Conservation (phyloP, 2,113 vertebrate genomes). For the Podarcis muralis region DNA sequence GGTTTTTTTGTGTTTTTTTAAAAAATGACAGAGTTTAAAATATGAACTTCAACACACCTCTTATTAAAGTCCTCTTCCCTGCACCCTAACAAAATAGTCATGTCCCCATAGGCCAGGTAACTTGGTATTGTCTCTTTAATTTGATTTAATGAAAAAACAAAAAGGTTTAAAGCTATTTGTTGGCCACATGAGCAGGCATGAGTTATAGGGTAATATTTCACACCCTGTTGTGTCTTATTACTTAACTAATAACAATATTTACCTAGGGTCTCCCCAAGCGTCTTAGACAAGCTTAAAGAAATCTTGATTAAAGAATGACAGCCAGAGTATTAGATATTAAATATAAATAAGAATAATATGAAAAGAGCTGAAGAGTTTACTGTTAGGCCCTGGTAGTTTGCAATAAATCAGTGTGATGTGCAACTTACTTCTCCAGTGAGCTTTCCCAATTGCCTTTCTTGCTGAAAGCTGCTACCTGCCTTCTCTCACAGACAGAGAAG, state of each 20-base stretch:
- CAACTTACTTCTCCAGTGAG: constrained; percentile 51
- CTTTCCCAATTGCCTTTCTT: constrained; percentile 33
- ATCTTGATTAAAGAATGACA: constrained; percentile 77
- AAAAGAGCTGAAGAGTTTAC: constrained; percentile 70
- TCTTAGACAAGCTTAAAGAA: constrained; percentile 70
- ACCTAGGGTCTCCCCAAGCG: constrained; percentile 69
- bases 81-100: constrained; percentile 19
- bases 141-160: constrained; percentile 67
- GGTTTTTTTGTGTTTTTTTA: constrained; percentile 30
- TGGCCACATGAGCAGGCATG: constrained; percentile 63
- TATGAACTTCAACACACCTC: constrained; percentile 50
- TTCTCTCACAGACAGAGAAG: background rate
- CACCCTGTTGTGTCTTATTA: constrained; percentile 74
- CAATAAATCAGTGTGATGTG: constrained; percentile 72
- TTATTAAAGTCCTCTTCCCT: constrained; percentile 45
- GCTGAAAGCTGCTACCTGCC: constrained; percentile 4
- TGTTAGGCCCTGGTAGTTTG: constrained; percentile 64
- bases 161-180: constrained; percentile 69
- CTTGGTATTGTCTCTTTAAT: constrained; percentile 71
- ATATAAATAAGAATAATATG: constrained; percentile 76
- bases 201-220: constrained; percentile 73
- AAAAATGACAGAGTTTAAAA: constrained; percentile 57
- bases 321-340: constrained; percentile 73
- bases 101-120: constrained; percentile 59
- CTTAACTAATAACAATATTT: constrained; percentile 78